phyloP scores from a whole-genome alignment of 2,113 vertebrate species.

The Cyprichromis sp. region DNA sequence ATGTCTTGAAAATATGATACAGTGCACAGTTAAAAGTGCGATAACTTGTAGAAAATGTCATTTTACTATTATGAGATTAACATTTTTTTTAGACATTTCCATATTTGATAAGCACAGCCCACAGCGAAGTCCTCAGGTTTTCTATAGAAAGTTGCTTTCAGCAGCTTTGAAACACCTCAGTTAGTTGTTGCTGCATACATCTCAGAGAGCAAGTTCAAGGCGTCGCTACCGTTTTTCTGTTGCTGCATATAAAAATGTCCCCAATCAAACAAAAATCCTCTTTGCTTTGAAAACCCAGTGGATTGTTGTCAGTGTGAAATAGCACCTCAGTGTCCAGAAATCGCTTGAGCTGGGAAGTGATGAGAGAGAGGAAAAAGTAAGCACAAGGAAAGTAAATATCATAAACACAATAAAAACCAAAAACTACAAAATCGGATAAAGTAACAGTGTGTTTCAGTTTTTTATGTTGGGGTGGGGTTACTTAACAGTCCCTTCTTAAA shows the following conservation, averaged over 20 bases:
- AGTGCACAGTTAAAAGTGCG: conserved; percentile 82
- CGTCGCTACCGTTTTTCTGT: conserved; percentile 23
- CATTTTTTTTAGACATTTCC: conserved; percentile 53
- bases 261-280: conserved; percentile 8
- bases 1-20: conserved; percentile 65
- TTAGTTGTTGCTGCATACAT: neutral
- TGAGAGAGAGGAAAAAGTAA: neutral
- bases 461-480: neutral
- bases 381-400: neutral
- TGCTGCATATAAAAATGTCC: conserved; percentile 7
- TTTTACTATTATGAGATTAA: conserved; percentile 63
- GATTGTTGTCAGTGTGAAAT: conserved; percentile 13
- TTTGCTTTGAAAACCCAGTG: neutral
- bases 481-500: neutral
- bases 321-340: conserved; percentile 82
- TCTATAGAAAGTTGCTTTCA: conserved; percentile 29
- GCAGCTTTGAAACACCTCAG: conserved; percentile 12
- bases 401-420: neutral
- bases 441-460: neutral
- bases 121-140: neutral
- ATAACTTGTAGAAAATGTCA: conserved; percentile 72
- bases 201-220: conserved; percentile 10
- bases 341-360: conserved; percentile 81
- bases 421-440: neutral
- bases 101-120: conserved; percentile 47